phyloP scores from a whole-genome alignment of 1,140 invertebrate species.

The Cydia strobilella region DNA sequence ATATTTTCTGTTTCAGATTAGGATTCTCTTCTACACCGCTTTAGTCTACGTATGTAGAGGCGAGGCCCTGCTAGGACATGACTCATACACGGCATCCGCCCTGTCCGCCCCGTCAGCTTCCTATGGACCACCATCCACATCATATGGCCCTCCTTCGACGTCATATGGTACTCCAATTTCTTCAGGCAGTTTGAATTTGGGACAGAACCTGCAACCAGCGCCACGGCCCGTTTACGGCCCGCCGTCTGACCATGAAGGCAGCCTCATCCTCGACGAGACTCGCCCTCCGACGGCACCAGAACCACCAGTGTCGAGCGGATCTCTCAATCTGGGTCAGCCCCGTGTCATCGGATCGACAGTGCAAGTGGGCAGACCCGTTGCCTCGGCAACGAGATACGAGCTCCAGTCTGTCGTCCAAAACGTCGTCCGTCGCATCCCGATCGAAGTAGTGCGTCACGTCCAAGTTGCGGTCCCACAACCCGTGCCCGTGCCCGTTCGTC shows the following conservation, averaged over 20 bases:
- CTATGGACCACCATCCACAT: conserved; percentile 39
- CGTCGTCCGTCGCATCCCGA: conserved; percentile 63
- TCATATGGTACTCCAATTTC: conserved; percentile 47
- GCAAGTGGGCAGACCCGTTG: conserved; percentile 53
- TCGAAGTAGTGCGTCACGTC: conserved; percentile 68
- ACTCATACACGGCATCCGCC: conserved; percentile 63
- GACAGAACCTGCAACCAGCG: conserved; percentile 3
- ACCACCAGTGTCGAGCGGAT: conserved; percentile 42
- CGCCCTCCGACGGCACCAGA: conserved; percentile 19
- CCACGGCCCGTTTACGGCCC: background rate
- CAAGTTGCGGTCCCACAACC: conserved; percentile 68
- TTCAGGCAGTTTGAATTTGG: conserved; percentile 19
- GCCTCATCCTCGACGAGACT: conserved; percentile 5
- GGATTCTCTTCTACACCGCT: conserved; percentile 56
- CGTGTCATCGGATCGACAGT: conserved; percentile 66
- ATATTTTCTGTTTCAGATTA: conserved; percentile 62
- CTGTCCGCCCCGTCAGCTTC: conserved; percentile 59
- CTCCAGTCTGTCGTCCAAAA: conserved; percentile 72
- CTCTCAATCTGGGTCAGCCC: conserved; percentile 45
- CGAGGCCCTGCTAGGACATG: conserved; percentile 52
- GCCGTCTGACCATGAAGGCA: background rate
- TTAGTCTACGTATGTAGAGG: conserved; percentile 58
- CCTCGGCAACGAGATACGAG: conserved; percentile 59
- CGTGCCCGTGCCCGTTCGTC: conserved; percentile 65
- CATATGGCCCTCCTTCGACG: conserved; percentile 57